Conservation (phyloP, 2,797 vertebrate genomes). For the Ambastaia sidthimunki region DNA sequence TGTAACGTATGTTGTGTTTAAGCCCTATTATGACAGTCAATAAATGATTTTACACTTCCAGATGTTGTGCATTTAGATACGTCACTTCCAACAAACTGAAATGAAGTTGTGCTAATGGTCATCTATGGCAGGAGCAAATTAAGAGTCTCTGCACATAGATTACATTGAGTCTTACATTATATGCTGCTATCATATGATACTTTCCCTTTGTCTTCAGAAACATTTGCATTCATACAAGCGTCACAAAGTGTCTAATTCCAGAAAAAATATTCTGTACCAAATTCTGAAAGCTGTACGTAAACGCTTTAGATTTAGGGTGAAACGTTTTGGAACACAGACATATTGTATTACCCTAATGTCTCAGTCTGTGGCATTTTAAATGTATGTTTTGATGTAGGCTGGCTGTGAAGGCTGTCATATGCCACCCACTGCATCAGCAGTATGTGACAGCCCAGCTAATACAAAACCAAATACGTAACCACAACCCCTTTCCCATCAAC, state of each 20-base stretch:
- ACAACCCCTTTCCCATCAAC: constrained; percentile 55
- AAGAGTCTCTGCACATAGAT: not conserved
- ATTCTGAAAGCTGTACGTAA: constrained; percentile 2
- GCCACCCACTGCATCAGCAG: constrained; percentile 66
- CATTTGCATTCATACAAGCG: not conserved
- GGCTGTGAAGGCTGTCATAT: constrained; percentile 55
- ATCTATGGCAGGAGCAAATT: not conserved
- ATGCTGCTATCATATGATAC: not conserved
- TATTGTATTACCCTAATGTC: constrained; percentile 16
- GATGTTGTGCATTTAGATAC: constrained; percentile 42
- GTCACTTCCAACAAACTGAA: not conserved
- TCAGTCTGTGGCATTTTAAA: constrained; percentile 25
- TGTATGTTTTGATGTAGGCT: constrained; percentile 40
- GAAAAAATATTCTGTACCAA: not conserved
- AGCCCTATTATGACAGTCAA: constrained; percentile 70
- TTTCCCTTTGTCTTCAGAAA: not conserved
- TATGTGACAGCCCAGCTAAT: constrained; percentile 66
- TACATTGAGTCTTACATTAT: not conserved
- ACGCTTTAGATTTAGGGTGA: not conserved
- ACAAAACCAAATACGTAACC: constrained; percentile 64
- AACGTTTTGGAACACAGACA: not conserved
- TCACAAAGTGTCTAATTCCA: not conserved
- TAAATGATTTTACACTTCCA: constrained; percentile 71
- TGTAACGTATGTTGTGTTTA: constrained; percentile 67
- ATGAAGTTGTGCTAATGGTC: not conserved